Conservation (phyloP, 2,797 vertebrate genomes). For the Cetoscarus ocellatus region DNA sequence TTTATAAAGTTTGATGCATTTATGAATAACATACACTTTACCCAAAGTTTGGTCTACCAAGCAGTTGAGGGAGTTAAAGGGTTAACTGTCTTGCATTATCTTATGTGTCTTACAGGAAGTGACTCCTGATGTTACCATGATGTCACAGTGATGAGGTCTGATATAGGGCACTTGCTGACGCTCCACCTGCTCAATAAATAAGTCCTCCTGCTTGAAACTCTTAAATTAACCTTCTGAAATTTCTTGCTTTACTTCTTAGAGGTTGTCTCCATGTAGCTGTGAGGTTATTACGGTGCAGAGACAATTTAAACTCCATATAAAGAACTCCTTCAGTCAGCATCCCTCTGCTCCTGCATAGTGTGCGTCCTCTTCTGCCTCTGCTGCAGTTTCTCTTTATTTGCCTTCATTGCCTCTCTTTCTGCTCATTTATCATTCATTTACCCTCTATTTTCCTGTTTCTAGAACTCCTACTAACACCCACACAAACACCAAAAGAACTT, state of each 20-base stretch:
- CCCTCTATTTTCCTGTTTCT: slow-evolving; percentile 2
- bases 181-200: background rate
- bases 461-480: slow-evolving; percentile 9
- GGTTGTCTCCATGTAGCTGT: slow-evolving; percentile 1
- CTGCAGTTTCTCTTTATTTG: slow-evolving; percentile 45
- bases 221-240: background rate
- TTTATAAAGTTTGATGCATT: too few species aligned
- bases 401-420: slow-evolving; percentile 17
- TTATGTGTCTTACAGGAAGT: background rate
- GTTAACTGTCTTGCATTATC: too few species aligned
- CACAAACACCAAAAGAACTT: slow-evolving; percentile 41
- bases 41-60: too few species aligned
- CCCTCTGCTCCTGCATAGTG: slow-evolving; percentile 8
- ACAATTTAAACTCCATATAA: slow-evolving; percentile 35
- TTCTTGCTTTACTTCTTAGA: background rate
- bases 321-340: slow-evolving; percentile 54
- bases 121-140: background rate
- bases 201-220: background rate
- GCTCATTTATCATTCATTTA: slow-evolving; percentile 8
- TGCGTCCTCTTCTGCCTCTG: slow-evolving; percentile 41
- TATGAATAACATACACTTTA: too few species aligned
- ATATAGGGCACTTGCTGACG: background rate
- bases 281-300: background rate
- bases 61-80: too few species aligned
- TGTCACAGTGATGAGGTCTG: background rate